A percentile compares a stretch with the other conserved stretches of the same genome.
Evolutionary conservation across 35 echinoderm and acorn worm genomes (phyloP).

Genomic region (Holothuria glaberrima): DNA sequence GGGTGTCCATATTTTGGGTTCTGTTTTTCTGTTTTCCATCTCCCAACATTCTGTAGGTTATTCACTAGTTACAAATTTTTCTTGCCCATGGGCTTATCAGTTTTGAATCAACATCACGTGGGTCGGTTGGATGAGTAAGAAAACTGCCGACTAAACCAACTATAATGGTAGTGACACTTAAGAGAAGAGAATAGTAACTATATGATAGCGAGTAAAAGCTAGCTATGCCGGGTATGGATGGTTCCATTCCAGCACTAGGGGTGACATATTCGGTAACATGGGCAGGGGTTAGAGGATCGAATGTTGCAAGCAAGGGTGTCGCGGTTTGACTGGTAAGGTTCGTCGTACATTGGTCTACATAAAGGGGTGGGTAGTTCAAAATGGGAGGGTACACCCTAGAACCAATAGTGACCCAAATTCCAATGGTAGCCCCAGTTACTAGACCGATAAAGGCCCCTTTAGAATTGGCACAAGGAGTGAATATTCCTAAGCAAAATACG

Average conservation of each 20-base stretch:
- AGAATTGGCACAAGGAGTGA: constrained; percentile 34
- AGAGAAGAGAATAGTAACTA: background rate
- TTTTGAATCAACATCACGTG: background rate
- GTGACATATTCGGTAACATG: background rate
- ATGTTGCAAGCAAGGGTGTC: background rate
- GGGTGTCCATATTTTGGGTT: too few relatives aligned
- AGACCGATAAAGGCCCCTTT: constrained; percentile 19
- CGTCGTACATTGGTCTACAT: background rate
- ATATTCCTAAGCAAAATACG: constrained; percentile 27
- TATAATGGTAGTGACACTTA: background rate
- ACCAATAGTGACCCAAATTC: constrained; percentile 11
- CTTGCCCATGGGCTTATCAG: background rate
- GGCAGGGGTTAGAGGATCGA: background rate
- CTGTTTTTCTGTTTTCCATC: too few relatives aligned
- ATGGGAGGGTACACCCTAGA: constrained; percentile 8
- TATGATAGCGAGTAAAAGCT: constrained; percentile 28
- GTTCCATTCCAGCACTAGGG: background rate
- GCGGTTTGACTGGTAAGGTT: too few relatives aligned
- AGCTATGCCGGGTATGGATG: background rate
- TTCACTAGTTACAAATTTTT: too few relatives aligned
- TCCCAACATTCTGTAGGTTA: too few relatives aligned
- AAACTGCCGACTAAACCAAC: background rate
- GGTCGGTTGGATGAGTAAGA: background rate
- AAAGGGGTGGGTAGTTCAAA: background rate
- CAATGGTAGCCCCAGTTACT: background rate